phyloP scores from a whole-genome alignment of 2,113 vertebrate species.

The Monarcha castaneiventris region DNA sequence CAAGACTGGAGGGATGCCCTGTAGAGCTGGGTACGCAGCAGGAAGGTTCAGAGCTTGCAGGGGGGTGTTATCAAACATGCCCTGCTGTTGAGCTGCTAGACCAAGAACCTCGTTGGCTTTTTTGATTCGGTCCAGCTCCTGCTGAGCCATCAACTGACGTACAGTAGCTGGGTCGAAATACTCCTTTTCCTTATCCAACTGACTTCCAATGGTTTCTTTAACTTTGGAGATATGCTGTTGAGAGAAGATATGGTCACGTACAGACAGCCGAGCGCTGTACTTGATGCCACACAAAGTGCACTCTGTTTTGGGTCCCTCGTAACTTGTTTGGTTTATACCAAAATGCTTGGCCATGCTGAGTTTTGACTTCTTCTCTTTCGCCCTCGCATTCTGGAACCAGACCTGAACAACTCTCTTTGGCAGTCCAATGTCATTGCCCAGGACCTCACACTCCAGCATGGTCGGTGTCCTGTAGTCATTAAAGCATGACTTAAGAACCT shows the following conservation, averaged over 20 bases:
- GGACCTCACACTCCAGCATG: conserved; percentile 98
- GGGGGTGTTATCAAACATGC: conserved; percentile 92
- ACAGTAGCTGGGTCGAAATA: conserved; percentile 99
- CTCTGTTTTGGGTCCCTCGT: conserved; percentile 98
- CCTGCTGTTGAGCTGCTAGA: conserved; percentile 90
- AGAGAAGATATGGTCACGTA: conserved; percentile 99
- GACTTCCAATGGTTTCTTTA: conserved; percentile 98
- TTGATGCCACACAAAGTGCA: conserved; percentile 99
- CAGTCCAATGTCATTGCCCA: conserved; percentile 99
- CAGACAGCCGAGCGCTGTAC: conserved; percentile 96
- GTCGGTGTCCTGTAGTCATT: conserved; percentile 98
- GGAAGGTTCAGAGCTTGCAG: conserved; percentile 97
- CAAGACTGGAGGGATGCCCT: conserved; percentile 96
- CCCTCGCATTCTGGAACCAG: conserved; percentile 99
- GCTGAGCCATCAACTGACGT: conserved; percentile 98
- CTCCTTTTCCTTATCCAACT: conserved; percentile 98
- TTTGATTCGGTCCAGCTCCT: conserved; percentile 99
- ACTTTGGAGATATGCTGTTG: conserved; percentile 99
- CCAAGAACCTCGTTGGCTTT: conserved; percentile 98
- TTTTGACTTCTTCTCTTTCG: conserved; percentile 99
- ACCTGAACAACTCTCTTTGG: conserved; percentile 99
- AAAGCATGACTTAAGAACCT: conserved; percentile 98
- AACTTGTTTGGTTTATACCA: conserved; percentile 97
- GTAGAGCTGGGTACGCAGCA: conserved; percentile 89
- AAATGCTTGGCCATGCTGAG: conserved; percentile 99